A percentile compares a stretch with the other conserved stretches of the same genome.
These are phyloP conservation scores for Actinemys pallida DNA, from an alignment of 2,113 vertebrate genomes.

Conservation along the genomic window DNA sequence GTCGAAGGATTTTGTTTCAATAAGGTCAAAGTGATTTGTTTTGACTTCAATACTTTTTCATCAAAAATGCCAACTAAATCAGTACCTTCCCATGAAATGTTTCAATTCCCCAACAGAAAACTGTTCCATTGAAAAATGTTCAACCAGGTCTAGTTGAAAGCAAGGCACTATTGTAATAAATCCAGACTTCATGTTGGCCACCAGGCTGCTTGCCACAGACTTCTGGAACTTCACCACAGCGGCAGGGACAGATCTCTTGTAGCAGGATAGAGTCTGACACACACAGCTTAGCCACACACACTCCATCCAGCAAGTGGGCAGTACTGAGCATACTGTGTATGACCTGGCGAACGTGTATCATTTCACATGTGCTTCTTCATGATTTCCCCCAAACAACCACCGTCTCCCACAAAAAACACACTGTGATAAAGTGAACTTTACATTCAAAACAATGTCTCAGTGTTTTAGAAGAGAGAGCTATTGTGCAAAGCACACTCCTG, in stretches of 20 bases:
- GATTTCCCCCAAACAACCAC: slow-evolving; percentile 7
- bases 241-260: slow-evolving; percentile 29
- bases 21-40: neutral
- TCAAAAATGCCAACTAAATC: neutral
- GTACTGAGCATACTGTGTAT: neutral
- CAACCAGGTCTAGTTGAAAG: neutral
- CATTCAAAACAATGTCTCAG: neutral
- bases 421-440: neutral
- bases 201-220: neutral
- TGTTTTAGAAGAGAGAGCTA: neutral
- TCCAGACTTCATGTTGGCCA: slow-evolving; percentile 7
- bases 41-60: neutral
- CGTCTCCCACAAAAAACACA: neutral
- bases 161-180: neutral
- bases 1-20: neutral
- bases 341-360: neutral
- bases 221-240: slow-evolving; percentile 30
- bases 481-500: neutral
- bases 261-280: slow-evolving; percentile 33
- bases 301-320: slow-evolving; percentile 22
- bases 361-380: neutral
- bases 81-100: neutral
- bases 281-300: slow-evolving; percentile 1
- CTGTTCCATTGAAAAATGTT: neutral
- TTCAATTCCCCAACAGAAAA: neutral